phyloP scores from a whole-genome alignment of 2,113 vertebrate genomes.

The Sisor rabdophorus region DNA sequence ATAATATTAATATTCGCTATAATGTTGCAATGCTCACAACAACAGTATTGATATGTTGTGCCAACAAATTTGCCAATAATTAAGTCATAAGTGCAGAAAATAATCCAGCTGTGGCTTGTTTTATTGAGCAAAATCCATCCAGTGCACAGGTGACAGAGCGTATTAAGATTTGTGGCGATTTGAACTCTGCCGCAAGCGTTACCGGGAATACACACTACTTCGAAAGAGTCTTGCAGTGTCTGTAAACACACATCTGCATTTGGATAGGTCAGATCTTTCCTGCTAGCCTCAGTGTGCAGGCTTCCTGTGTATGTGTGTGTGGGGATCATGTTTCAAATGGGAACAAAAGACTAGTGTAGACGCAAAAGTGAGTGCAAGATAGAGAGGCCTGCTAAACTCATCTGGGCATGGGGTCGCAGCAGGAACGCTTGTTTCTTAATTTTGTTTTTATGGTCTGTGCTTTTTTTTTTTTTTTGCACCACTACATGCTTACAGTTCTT shows the following conservation, averaged over 20 bases:
- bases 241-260: conserved; percentile 30
- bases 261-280: conserved; percentile 11
- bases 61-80: neutral
- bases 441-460: neutral
- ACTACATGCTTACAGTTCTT: neutral
- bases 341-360: conserved; percentile 82
- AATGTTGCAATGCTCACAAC: neutral
- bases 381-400: conserved; percentile 83
- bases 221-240: conserved; percentile 1
- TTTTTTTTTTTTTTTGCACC: neutral
- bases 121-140: neutral
- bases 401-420: conserved; percentile 63
- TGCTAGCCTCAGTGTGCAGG: conserved; percentile 45
- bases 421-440: neutral
- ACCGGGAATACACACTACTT: conserved; percentile 30
- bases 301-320: conserved; percentile 36
- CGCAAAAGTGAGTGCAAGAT: conserved; percentile 77
- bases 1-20: neutral
- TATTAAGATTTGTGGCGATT: neutral
- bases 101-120: neutral
- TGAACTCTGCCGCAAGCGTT: neutral
- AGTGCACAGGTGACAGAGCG: neutral
- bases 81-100: neutral
- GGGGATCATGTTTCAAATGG: conserved; percentile 83
- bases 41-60: neutral